Evolutionary conservation across 2,797 vertebrate species (phyloP).

Genomic region (Ciconia nigra): DNA sequence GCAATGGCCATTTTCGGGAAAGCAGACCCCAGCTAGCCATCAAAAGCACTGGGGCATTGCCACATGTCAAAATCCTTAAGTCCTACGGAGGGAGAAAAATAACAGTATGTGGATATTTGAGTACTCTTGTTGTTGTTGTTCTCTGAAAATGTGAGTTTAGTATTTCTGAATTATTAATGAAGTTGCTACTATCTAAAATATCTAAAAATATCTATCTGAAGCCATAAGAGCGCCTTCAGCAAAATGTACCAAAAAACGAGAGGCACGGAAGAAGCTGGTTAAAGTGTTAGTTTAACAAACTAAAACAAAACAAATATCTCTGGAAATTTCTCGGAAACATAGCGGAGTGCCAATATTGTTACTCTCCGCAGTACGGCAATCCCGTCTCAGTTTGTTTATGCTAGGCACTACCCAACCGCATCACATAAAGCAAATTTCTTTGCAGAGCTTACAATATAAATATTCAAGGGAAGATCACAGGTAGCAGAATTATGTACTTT

Average conservation of each 20-base stretch:
- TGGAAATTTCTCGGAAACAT: neutral
- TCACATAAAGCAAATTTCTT: neutral
- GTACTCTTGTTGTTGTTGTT: neutral
- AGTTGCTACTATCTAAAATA: neutral
- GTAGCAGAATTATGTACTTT: conserved; percentile 7
- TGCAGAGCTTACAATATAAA: neutral
- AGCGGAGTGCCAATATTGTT: neutral
- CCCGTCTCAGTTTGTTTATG: neutral
- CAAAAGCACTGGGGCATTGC: conserved; percentile 4
- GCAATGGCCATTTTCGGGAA: conserved; percentile 73
- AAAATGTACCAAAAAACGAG: fast-evolving
- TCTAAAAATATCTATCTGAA: neutral
- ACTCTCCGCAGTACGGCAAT: neutral
- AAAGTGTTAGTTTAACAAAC: neutral
- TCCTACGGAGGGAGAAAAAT: conserved; percentile 83
- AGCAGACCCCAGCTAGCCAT: conserved; percentile 73
- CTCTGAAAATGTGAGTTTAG: neutral
- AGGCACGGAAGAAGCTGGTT: neutral
- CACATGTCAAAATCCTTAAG: conserved; percentile 74
- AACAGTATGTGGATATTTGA: conserved; percentile 73
- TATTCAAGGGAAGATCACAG: conserved; percentile 5
- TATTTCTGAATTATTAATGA: neutral
- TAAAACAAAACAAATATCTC: neutral
- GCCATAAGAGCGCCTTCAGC: neutral
- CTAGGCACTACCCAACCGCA: neutral